phyloP scores from a whole-genome alignment of 1,140 invertebrate genomes.

The Lerema accius region DNA sequence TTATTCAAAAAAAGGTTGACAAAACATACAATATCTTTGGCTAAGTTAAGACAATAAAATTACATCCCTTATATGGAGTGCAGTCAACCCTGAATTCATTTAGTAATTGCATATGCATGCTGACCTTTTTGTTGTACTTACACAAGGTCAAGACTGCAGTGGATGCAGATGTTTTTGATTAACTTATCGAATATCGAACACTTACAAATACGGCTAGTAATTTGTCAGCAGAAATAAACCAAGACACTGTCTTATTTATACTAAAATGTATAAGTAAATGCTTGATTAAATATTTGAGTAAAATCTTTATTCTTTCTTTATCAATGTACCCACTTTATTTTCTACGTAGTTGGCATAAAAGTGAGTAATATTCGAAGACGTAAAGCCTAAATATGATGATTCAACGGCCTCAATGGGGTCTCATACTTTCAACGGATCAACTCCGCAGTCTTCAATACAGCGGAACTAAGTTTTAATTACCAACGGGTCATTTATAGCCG shows the following conservation, averaged over 20 bases:
- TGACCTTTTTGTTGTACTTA: conserved; percentile 57
- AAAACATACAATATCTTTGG: no score
- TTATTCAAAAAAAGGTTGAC: no score
- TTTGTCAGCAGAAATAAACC: neutral
- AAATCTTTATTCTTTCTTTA: neutral
- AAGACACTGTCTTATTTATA: conserved; percentile 2
- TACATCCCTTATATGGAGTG: conserved; percentile 49
- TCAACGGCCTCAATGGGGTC: conserved; percentile 51
- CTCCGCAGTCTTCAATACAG: conserved; percentile 33
- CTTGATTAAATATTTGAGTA: neutral
- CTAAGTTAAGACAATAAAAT: conserved; percentile 14
- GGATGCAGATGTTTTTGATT: conserved; percentile 35
- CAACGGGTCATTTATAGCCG: conserved; percentile 63
- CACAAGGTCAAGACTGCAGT: conserved; percentile 59
- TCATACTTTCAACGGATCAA: conserved; percentile 33
- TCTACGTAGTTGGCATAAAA: conserved; percentile 38
- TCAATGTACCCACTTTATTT: conserved; percentile 12
- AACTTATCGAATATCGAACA: neutral
- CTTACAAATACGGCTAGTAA: neutral
- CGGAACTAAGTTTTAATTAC: conserved; percentile 58
- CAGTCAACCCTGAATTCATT: conserved; percentile 63
- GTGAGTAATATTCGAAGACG: conserved; percentile 35
- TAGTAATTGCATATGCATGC: conserved; percentile 48
- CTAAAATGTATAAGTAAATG: no score
- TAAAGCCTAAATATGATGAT: conserved; percentile 53